Evolutionary conservation across 2,888 invertebrate species (phyloP).

Genomic region (Lasioglossum calceatum): DNA sequence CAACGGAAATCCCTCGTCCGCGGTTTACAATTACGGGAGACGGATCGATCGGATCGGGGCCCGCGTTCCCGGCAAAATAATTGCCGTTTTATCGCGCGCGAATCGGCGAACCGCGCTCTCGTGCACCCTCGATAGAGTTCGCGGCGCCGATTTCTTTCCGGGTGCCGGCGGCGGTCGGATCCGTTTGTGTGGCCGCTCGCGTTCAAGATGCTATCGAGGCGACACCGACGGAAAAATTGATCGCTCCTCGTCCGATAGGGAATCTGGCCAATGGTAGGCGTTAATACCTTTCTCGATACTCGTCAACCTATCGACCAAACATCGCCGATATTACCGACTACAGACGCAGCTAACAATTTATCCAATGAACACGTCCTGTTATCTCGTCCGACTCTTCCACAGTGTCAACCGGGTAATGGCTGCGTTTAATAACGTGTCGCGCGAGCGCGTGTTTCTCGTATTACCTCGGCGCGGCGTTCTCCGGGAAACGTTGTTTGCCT

Average conservation of each 20-base stretch:
- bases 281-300: slow-evolving; percentile 62
- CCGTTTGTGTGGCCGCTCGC: slow-evolving; percentile 15
- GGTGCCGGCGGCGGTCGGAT: background rate
- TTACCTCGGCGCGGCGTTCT: background rate
- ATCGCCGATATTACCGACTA: slow-evolving; percentile 42
- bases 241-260: slow-evolving; percentile 32
- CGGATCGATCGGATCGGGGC: slow-evolving; percentile 41
- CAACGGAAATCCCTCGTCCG: slow-evolving; percentile 44
- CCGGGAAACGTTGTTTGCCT: background rate
- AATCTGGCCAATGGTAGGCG: slow-evolving; percentile 36
- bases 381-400: slow-evolving; percentile 52
- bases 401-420: slow-evolving; percentile 55
- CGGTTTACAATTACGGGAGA: slow-evolving; percentile 51
- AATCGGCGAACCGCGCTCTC: slow-evolving; percentile 22
- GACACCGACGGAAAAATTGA: slow-evolving; percentile 50
- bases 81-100: slow-evolving; percentile 47
- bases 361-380: slow-evolving; percentile 67
- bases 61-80: slow-evolving; percentile 45
- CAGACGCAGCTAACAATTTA: slow-evolving; percentile 65
- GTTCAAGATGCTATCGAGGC: slow-evolving; percentile 39
- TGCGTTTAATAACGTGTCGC: slow-evolving; percentile 51
- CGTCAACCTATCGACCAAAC: slow-evolving; percentile 41
- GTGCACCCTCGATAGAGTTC: background rate
- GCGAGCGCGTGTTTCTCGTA: background rate
- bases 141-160: background rate